phyloP scores from a whole-genome alignment of 1,140 invertebrate genomes.

The Apis cerana region DNA sequence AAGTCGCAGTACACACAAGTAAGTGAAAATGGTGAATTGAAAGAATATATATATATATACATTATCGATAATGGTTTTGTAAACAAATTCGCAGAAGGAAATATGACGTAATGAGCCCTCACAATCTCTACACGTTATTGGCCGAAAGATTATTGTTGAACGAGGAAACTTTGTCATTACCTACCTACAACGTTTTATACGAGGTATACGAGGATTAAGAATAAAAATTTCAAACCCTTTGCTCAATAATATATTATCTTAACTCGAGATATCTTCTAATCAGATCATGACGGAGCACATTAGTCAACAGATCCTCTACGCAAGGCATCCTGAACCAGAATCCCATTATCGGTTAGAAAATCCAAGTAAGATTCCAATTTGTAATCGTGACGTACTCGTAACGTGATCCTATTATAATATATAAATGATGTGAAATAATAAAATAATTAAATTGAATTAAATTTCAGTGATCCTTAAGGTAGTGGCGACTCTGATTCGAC shows the following conservation, averaged over 20 bases:
- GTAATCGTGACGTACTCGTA: no score
- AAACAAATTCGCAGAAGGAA: constrained; percentile 87
- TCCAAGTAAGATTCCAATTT: constrained; percentile 88
- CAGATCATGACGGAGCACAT: constrained; percentile 98
- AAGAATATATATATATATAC: no score
- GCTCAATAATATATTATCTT: not conserved
- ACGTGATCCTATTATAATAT: not conserved
- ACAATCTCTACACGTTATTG: constrained; percentile 98
- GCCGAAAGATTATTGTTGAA: constrained; percentile 95
- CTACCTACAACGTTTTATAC: constrained; percentile 99
- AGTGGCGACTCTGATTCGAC: constrained; percentile 96
- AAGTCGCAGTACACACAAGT: constrained; percentile 97
- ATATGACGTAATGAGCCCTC: constrained; percentile 98
- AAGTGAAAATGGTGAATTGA: constrained; percentile 72
- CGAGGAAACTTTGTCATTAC: constrained; percentile 93
- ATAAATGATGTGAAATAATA: not conserved
- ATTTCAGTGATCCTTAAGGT: constrained; percentile 98
- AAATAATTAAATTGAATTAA: constrained; percentile 26
- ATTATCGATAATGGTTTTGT: not conserved
- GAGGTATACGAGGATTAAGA: constrained; percentile 84
- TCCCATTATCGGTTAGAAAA: constrained; percentile 97
- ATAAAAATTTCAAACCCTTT: not conserved
- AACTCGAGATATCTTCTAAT: constrained; percentile 50
- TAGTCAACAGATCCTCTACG: constrained; percentile 95
- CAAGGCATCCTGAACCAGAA: constrained; percentile 95